A percentile compares a stretch with the other conserved stretches of the same genome.
Evolutionary conservation across 2,888 invertebrate species (phyloP).

Genomic region (Pimpla rufipes): DNA sequence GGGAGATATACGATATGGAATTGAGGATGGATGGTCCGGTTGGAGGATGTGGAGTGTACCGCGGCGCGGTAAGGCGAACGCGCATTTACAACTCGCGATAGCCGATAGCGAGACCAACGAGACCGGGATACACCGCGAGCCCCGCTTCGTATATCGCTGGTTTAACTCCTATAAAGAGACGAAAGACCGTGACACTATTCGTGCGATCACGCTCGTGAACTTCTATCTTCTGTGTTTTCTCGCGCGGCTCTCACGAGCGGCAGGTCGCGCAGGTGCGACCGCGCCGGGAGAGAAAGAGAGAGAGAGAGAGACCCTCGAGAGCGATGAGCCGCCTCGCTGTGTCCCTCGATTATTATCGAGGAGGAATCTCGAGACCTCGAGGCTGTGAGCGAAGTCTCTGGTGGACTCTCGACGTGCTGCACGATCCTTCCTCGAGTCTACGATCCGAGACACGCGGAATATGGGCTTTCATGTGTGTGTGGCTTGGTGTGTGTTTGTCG

Average conservation of each 20-base stretch:
- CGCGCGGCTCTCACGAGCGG: background rate
- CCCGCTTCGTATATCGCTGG: slow-evolving; percentile 37
- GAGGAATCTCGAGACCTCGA: slow-evolving; percentile 35
- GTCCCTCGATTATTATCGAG: slow-evolving; percentile 46
- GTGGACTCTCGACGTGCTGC: slow-evolving; percentile 49
- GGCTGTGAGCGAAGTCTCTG: slow-evolving; percentile 25
- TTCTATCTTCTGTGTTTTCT: slow-evolving; percentile 57
- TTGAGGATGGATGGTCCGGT: background rate
- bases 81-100: slow-evolving; percentile 10
- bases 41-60: background rate
- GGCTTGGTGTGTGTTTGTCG: slow-evolving; percentile 35
- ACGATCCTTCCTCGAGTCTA: slow-evolving; percentile 33
- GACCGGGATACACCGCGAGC: slow-evolving; percentile 23
- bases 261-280: slow-evolving; percentile 52
- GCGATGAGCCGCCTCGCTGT: slow-evolving; percentile 22
- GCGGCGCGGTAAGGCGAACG: slow-evolving; percentile 1
- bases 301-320: slow-evolving; percentile 3
- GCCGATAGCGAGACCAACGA: slow-evolving; percentile 6
- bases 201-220: slow-evolving; percentile 68
- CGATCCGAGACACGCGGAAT: slow-evolving; percentile 32
- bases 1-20: background rate
- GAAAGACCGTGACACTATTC: slow-evolving; percentile 68
- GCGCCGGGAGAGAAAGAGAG: too few species aligned
- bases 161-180: slow-evolving; percentile 28
- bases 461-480: too few species aligned